These are phyloP conservation scores for Lottia scabra DNA, from an alignment of 2,888 invertebrate species.

Conservation along the genomic window DNA sequence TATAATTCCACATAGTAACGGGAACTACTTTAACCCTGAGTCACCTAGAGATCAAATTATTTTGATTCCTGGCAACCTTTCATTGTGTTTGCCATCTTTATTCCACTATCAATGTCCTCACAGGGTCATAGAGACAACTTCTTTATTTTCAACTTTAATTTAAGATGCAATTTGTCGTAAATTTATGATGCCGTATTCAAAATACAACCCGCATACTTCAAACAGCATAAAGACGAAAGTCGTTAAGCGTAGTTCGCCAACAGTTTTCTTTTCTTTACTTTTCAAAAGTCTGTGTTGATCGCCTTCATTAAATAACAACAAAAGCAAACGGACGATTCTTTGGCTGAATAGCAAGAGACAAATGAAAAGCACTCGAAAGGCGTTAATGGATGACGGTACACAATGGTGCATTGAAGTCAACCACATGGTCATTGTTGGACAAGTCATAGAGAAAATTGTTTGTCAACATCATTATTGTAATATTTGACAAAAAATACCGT, in stretches of 20 bases:
- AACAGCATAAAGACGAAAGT: background rate
- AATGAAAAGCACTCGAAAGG: constrained; percentile 8
- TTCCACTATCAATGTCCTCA: too few relatives aligned
- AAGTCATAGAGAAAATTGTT: constrained; percentile 1
- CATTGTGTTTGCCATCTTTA: too few relatives aligned
- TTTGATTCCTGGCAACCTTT: too few relatives aligned
- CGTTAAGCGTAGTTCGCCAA: background rate
- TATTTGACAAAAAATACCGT: too few relatives aligned
- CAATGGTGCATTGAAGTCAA: constrained; percentile 13
- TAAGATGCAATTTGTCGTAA: background rate
- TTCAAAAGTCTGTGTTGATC: background rate
- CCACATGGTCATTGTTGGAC: constrained; percentile 14
- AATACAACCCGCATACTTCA: constrained; percentile 3
- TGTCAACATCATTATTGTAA: background rate
- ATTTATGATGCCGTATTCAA: background rate
- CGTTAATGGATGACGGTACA: constrained; percentile 7
- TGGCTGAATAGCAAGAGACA: background rate
- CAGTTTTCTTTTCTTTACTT: background rate
- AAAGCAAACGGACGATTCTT: background rate
- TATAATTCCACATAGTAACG: too few relatives aligned
- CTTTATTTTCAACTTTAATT: background rate
- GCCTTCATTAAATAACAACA: constrained; percentile 2
- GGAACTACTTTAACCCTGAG: too few relatives aligned
- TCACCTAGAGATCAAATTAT: too few relatives aligned
- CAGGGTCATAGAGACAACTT: too few relatives aligned